These are phyloP conservation scores for Girardinus metallicus DNA, from an alignment of 2,797 vertebrate species.

Conservation along the genomic window DNA sequence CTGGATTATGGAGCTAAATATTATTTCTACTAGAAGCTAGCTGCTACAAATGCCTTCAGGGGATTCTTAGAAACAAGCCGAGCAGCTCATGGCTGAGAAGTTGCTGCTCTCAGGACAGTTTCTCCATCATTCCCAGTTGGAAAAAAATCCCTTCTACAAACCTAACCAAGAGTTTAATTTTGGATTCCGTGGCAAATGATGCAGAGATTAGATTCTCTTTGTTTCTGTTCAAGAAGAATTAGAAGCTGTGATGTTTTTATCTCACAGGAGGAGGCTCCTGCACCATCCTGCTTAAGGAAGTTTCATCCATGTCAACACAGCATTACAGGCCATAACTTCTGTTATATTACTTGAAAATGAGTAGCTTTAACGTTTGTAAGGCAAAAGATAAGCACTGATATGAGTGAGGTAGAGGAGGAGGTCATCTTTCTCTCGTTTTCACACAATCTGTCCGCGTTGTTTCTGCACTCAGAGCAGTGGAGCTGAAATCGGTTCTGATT, in stretches of 20 bases:
- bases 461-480: slow-evolving; percentile 45
- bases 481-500: slow-evolving; percentile 57
- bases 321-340: background rate
- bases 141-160: slow-evolving; percentile 29
- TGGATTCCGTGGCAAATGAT: slow-evolving; percentile 35
- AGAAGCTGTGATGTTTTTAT: background rate
- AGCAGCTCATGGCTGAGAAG: slow-evolving; percentile 40
- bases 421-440: background rate
- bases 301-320: slow-evolving; percentile 8
- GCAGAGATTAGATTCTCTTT: slow-evolving; percentile 24
- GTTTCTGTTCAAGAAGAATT: background rate
- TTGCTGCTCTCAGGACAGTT: slow-evolving; percentile 32
- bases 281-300: slow-evolving; percentile 15
- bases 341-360: background rate
- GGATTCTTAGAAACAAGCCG: slow-evolving; percentile 38
- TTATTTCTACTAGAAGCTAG: slow-evolving; percentile 59
- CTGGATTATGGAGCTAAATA: slow-evolving; percentile 61
- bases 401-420: background rate
- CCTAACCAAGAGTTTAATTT: slow-evolving; percentile 34
- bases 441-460: background rate
- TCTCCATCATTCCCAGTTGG: slow-evolving; percentile 38
- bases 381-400: background rate
- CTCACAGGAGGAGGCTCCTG: slow-evolving; percentile 14
- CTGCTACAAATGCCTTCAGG: slow-evolving; percentile 46
- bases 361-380: background rate